Evolutionary conservation across 2,797 vertebrate genomes (phyloP), one percentile per base, ranked within the genome.

Genomic region (Nothura maculosa): DNA sequence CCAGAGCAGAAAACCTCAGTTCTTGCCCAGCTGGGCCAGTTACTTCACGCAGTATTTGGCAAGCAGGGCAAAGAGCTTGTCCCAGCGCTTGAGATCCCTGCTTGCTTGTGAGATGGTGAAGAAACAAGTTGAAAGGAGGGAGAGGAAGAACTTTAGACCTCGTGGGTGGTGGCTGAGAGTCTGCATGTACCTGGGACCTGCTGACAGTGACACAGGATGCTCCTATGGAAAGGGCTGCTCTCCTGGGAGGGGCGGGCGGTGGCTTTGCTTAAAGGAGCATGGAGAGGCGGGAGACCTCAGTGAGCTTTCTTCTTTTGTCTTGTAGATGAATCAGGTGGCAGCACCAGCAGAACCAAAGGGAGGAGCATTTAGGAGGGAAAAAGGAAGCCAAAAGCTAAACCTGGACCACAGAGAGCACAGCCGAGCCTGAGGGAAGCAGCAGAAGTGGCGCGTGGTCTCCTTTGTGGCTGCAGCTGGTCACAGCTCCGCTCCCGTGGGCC

Each of bases 401-500:
- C 60, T 73, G 85, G 74, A 75, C 58, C 93, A 92, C 92, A 89
- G 77, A 38, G 67, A 83, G 77, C 47, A 81, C 36, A 90, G 42
- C 81, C 27, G 54, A 73, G 72, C 80, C 86, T 66, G 69, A 15
- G 20, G 85, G 45, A 70, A 89, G 72, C 55, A 32, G 63, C 90
- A 94, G 75, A 67, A 84, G 42, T 36, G 42, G 72, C 64, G 68
- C 66, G 42, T 63, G 78, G 25, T 85, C 42, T 85, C 62, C 79
- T 85, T 78, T 81, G 76, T 81, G 87, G 74, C 88, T 78, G 81
- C 90, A 90, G 93, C 90, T 89, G 88, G 81, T 89, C 52, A 48
- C 38, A n/a, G 73, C 76, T 67, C 55, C 43, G 52, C 60, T 73
- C 73, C 66, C 5, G 1, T n/a, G 54, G 77, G 22, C 0, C 0